Evolutionary conservation across 2,888 invertebrate species (phyloP), one percentile per base, ranked within the genome.

Genomic region (Gymnoscelis rufifasciata): DNA sequence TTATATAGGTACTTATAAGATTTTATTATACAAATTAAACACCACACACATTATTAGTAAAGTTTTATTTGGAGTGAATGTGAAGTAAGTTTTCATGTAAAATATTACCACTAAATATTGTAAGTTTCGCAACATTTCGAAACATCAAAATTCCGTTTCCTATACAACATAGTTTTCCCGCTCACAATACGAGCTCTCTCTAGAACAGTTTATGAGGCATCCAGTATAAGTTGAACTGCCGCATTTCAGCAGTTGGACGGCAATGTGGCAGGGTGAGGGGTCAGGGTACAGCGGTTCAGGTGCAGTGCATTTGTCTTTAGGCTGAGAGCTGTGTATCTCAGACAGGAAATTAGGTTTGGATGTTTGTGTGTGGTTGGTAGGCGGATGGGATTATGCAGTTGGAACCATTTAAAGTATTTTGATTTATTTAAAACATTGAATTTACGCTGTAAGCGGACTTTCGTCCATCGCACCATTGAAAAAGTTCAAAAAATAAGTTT

Each of bases 331-430:
- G 62, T 73, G 74, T 82, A 84, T 82, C 84, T 84, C 78, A 84
- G 86, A 84, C 84, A 83, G 87, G 87, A 87, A 87, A 87, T 87
- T 87, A 86, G 83, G 84, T 87, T 87, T 86, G 78, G 77, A 76
- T 78, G 79, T 83, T 79, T 79, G 79, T 75, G 77, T 76, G 73
- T 69, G 69, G 55, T 57, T 55, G 56, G 58, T 64, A 59, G 66
- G 67, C 71, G 66, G 74, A 71, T 51, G 62, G 66, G 23, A 51
- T 56, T 66, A 68, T 74, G 68, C 60, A 31, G 38, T 27, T 60
- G 24, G 33, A 26, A 5, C 19, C 5, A 19, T 3, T 19, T 19
- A 3, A 19, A 19, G 2, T 19, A 5, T 19, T n/a, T n/a, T n/a
- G n/a, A n/a, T n/a, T n/a, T n/a, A n/a, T n/a, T n/a, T n/a, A n/a